Base-by-base conservation (phyloP, 2,888 invertebrate species). In the Macaria liturata region DNA sequence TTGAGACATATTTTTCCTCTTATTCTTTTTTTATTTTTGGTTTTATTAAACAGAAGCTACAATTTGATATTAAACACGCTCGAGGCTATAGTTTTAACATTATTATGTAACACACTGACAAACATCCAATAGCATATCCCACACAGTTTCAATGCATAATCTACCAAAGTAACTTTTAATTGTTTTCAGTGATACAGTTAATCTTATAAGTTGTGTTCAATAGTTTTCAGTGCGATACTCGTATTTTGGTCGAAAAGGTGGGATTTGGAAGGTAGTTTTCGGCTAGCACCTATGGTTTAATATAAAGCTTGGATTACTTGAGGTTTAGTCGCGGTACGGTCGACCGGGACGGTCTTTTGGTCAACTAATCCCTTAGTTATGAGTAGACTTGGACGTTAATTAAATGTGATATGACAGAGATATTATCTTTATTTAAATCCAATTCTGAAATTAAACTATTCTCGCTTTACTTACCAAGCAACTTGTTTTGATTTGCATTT, bases 231-330 rank as follows among this genome's bases (percentile, higher is more conserved):
- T 6, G 39, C 55, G 52, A 9, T 40, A 54, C 7, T 46, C 40
- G 34, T 47, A 39, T 64, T 64, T 48, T 52, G 76, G 59, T 74
- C 67, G 63, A 69, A 71, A 68, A 69, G 60, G 64, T 62, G 65
- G 66, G 69, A 64, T 67, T 65, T 57, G 51, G 67, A 73, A 74
- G 80, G 81, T 78, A 78, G 80, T 76, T 76, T 73, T 72, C 83
- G 83, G 86, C 90, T 91, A 92, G 86, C 81, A 78, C 81, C 77
- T 77, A 76, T 81, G 88, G 87, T 84, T 87, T 88, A 89, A 88
- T 86, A 82, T 84, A 81, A 76, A 78, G 81, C 86, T 74, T 83
- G 91, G 92, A 92, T 92, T 90, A 92, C 72, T 78, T 76, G 78
- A 80, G 89, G 86, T 86, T 90, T 88, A 86, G 85, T 79, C 75